These are phyloP conservation scores for Clitarchus hookeri DNA, from an alignment of 2,888 invertebrate genomes.

Conservation along the genomic window DNA sequence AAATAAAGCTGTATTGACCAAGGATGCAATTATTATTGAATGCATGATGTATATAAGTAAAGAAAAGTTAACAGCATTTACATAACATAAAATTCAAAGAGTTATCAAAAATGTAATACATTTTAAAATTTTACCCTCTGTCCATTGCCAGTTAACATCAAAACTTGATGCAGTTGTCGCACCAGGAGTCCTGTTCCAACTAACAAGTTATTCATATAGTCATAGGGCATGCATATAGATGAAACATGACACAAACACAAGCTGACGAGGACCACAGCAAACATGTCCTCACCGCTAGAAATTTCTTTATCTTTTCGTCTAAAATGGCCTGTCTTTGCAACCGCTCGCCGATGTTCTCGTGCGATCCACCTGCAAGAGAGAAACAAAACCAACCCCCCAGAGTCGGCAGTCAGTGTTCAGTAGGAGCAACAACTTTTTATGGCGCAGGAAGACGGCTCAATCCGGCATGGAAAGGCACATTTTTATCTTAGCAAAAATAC, in stretches of 20 bases:
- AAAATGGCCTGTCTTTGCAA: constrained; percentile 84
- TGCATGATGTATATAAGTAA: no score
- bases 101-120: no score
- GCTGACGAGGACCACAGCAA: constrained; percentile 19
- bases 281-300: constrained; percentile 78
- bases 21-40: no score
- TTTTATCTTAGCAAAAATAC: background rate
- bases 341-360: constrained; percentile 61
- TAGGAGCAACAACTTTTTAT: constrained; percentile 23
- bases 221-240: constrained; percentile 1
- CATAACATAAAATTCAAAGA: no score
- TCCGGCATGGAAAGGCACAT: background rate
- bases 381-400: constrained; percentile 26
- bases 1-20: no score
- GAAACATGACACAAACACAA: background rate
- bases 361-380: constrained; percentile 47
- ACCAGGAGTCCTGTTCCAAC: background rate
- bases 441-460: background rate
- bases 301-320: constrained; percentile 93
- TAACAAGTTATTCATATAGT: background rate
- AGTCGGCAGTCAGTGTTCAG: constrained; percentile 4
- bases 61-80: no score
- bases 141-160: no score
- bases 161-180: background rate
- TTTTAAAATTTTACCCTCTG: no score